Evolutionary conservation across 2,113 vertebrate species (phyloP).

Genomic region (Vimba vimba): DNA sequence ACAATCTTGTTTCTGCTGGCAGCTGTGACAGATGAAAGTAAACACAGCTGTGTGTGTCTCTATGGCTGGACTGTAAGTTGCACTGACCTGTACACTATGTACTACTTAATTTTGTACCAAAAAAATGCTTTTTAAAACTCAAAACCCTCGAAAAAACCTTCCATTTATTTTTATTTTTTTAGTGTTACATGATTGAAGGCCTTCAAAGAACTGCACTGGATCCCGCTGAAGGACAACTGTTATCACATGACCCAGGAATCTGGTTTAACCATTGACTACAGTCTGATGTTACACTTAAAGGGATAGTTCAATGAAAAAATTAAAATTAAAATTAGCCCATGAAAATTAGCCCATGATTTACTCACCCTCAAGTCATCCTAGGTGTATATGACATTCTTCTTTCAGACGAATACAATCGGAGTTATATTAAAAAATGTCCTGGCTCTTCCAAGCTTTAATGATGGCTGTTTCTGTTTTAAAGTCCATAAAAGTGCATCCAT

Average conservation of each 20-base stretch:
- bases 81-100: constrained; percentile 17
- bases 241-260: neutral
- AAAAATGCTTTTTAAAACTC: neutral
- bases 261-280: constrained; percentile 29
- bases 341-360: no score
- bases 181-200: neutral
- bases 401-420: no score
- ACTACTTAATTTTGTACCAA: neutral
- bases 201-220: neutral
- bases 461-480: no score
- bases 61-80: neutral
- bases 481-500: no score
- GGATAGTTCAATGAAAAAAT: no score
- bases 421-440: no score
- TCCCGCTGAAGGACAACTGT: neutral
- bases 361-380: no score
- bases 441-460: no score
- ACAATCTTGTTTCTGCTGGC: constrained; percentile 1
- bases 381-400: no score
- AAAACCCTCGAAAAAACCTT: neutral
- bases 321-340: no score
- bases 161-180: no score
- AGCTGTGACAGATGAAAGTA: constrained; percentile 44
- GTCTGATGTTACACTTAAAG: neutral
- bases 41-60: constrained; percentile 50